Base-by-base conservation (phyloP, 2,888 invertebrate genomes). In the Dorcus parallelipipedus region DNA sequence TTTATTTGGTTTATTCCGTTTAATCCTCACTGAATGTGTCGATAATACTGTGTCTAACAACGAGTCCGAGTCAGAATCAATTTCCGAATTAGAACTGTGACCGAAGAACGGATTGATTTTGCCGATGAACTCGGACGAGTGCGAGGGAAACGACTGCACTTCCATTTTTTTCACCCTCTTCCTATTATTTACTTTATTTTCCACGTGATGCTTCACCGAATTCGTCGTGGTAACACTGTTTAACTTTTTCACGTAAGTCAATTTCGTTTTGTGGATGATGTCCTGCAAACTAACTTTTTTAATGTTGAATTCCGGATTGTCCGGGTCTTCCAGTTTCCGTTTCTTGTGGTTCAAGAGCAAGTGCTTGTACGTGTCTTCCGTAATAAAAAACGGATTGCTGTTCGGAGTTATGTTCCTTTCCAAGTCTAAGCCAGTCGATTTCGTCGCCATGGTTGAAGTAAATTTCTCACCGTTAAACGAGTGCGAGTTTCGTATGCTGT, bases 251-350 rank as follows among this genome's bases (percentile, higher is more conserved):
- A 74, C 71, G 51, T 76, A 77, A 62, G 76, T 74, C 66, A 79
- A 68, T 65, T 75, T 76, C 9, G 78, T 73, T 66, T 86, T 75
- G 55, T 74, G 78, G 68, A 82, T 84, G 70, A 88, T 83, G 77
- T 88, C 93, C 67, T 89, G 85, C 53, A 94, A 76, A 7, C 87
- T 86, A 65, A 94, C 88, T 50, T 89, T 90, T 66, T 85, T 83
- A 9, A 89, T 90, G 69, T 89, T 88, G 52, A 92, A 80, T 74
- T 92, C 91, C 14, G 89, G 87, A 73, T 90, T 87, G 69, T 84
- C 83, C 86, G 89, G 86, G 72, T 86, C 84, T 58, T 86, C 86
- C 42, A 86, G 78, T 76, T 90, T 86, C 64, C 90, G 81, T 59
- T 85, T 83, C 71, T 88, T 88, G 72, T 93, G 93, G 48, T 85